These are phyloP conservation scores for Halcyon malimbica DNA, from an alignment of 2,113 vertebrate species.

Conservation along the genomic window DNA sequence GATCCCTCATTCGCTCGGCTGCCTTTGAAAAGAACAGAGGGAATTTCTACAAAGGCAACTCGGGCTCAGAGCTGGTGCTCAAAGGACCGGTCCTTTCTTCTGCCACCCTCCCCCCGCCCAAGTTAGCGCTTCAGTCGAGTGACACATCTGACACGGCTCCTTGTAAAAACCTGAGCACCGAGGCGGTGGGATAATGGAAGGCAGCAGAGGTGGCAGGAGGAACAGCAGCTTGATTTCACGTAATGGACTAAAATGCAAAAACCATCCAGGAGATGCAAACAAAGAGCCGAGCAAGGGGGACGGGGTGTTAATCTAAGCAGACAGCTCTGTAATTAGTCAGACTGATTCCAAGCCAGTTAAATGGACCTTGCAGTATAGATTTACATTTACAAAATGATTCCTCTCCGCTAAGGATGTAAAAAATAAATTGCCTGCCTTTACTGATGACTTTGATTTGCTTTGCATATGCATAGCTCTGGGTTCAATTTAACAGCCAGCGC, in stretches of 20 bases:
- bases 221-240: not conserved
- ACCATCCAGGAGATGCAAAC: not conserved
- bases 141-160: not conserved
- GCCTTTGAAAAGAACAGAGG: slow-evolving; percentile 36
- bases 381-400: slow-evolving; percentile 19
- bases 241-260: not conserved
- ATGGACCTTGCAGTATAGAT: slow-evolving; percentile 36
- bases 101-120: not conserved
- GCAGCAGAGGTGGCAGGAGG: not conserved
- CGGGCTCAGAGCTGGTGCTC: not conserved
- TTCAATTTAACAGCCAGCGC: not conserved
- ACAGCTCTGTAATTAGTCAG: slow-evolving; percentile 62
- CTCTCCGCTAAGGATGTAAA: not conserved
- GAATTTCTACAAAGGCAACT: slow-evolving; percentile 15
- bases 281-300: not conserved
- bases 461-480: not conserved
- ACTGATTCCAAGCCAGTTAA: slow-evolving; percentile 5
- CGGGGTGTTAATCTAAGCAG: slow-evolving; percentile 33
- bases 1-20: not conserved
- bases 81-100: not conserved
- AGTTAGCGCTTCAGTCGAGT: not conserved
- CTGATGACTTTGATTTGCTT: not conserved
- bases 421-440: slow-evolving; percentile 27
- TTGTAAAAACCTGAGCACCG: not conserved
- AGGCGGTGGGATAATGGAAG: not conserved